phyloP scores from a whole-genome alignment of 2,797 vertebrate genomes.

The Ctenochaetus hawaiiensis region DNA sequence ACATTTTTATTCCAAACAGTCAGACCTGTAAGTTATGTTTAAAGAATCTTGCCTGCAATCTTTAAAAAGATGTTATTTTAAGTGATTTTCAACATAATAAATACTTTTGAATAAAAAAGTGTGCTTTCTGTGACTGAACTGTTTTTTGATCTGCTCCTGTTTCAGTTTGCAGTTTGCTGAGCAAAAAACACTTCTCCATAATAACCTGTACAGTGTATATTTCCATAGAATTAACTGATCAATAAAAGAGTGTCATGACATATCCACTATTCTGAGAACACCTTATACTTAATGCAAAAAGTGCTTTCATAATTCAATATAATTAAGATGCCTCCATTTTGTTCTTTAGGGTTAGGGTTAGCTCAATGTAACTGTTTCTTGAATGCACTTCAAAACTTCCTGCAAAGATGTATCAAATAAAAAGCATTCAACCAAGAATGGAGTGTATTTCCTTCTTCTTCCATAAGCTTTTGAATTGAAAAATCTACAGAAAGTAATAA shows the following conservation, averaged over 20 bases:
- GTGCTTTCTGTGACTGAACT: not conserved
- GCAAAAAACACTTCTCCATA: not conserved
- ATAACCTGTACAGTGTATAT: not conserved
- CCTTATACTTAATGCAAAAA: not conserved
- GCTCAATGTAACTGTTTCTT: not conserved
- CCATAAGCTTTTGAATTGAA: conserved; percentile 1
- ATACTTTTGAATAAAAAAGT: not conserved
- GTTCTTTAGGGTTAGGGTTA: not conserved
- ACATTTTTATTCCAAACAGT: too few species aligned
- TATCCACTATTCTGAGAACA: not conserved
- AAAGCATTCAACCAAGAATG: not conserved
- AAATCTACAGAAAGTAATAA: conserved; percentile 6
- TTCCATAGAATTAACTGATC: not conserved
- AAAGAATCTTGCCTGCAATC: too few species aligned
- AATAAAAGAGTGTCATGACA: not conserved
- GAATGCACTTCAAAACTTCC: not conserved
- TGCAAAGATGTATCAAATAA: not conserved
- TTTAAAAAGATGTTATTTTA: not conserved
- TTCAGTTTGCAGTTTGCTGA: not conserved
- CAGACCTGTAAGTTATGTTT: too few species aligned
- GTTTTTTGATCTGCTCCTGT: not conserved
- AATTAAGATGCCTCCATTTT: not conserved
- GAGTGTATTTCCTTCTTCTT: not conserved
- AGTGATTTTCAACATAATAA: not conserved
- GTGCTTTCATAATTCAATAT: not conserved